A percentile compares a stretch with the other conserved stretches of the same genome.
These are phyloP conservation scores for Neoitamus cyanurus DNA, from an alignment of 2,888 invertebrate genomes.

Conservation along the genomic window DNA sequence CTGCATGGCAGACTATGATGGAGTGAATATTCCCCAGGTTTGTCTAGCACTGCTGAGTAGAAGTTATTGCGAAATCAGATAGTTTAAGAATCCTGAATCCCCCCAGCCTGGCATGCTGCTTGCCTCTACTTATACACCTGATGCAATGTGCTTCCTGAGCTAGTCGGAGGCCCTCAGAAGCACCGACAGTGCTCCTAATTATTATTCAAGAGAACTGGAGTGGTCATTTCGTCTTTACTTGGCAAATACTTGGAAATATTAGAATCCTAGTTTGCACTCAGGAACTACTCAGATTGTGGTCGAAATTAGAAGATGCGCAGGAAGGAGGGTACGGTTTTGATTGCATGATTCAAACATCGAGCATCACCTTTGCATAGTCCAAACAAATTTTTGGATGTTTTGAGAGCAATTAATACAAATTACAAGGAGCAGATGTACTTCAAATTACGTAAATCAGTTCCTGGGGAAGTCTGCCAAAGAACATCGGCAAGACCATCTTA, in stretches of 20 bases:
- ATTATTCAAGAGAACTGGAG: neutral
- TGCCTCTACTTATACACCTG: neutral
- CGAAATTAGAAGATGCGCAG: neutral
- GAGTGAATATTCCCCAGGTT: neutral
- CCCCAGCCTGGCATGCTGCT: neutral
- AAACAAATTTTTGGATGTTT: neutral
- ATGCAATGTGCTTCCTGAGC: neutral
- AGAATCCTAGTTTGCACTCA: neutral
- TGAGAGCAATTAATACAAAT: neutral
- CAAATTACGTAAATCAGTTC: neutral
- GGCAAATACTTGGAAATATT: neutral
- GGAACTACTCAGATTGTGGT: neutral
- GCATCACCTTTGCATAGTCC: no score
- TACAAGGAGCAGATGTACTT: neutral
- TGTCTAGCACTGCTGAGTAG: neutral
- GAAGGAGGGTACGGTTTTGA: neutral
- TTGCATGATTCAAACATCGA: neutral
- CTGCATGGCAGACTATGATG: neutral
- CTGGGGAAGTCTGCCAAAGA: no score
- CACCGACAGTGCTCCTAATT: neutral
- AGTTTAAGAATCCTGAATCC: neutral
- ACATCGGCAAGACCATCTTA: no score
- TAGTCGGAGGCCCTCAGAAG: neutral
- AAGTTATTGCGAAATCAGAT: neutral
- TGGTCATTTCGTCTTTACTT: neutral